Evolutionary conservation across 1,140 invertebrate species (phyloP).

Genomic region (Papilio machaon): DNA sequence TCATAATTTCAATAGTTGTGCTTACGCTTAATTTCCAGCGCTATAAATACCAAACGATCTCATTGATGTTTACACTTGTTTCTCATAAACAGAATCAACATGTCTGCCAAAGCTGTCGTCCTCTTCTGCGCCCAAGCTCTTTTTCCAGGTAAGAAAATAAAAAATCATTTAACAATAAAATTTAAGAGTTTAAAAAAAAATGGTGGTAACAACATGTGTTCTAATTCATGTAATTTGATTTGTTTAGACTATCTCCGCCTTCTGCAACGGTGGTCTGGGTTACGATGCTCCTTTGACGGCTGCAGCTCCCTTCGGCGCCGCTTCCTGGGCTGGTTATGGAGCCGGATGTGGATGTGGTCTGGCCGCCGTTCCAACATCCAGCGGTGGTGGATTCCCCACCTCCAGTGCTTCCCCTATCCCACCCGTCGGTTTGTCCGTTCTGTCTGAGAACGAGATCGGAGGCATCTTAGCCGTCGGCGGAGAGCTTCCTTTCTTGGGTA

Average conservation of each 20-base stretch:
- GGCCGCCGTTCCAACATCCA: background rate
- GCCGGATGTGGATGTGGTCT: constrained; percentile 40
- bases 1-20: constrained; percentile 35
- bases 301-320: constrained; percentile 14
- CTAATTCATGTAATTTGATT: no score
- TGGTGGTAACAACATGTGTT: no score
- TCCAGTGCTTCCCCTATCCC: constrained; percentile 53
- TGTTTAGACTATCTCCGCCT: no score
- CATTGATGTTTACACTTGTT: no score
- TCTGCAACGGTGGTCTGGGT: constrained; percentile 25
- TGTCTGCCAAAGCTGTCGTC: no score
- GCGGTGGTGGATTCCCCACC: constrained; percentile 46
- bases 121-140: no score
- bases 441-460: constrained; percentile 53
- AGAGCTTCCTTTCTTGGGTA: constrained; percentile 53
- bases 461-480: constrained; percentile 51
- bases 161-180: no score
- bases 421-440: constrained; percentile 53
- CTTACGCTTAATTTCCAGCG: constrained; percentile 44
- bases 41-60: background rate
- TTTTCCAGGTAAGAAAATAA: no score
- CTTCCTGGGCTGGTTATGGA: no score
- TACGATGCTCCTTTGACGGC: constrained; percentile 8
- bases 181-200: no score
- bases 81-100: no score